Percentiles rank a stretch among this genome's conserved stretches.
phyloP scores from a whole-genome alignment of 2,113 vertebrate genomes.

The Dipodomys ordii region DNA sequence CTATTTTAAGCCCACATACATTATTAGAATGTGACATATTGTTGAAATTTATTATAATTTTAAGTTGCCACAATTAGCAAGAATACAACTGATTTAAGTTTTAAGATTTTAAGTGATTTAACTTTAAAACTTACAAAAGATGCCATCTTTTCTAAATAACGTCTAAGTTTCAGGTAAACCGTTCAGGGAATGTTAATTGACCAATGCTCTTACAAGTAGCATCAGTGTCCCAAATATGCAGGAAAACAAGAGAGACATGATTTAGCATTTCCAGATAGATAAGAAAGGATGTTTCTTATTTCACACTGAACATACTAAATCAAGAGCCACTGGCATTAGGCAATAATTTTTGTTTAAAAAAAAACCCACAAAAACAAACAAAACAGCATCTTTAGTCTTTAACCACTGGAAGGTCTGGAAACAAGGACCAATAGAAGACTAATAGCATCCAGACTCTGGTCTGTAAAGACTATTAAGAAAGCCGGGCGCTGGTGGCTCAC shows the following conservation, averaged over 20 bases:
- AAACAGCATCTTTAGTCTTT: not conserved
- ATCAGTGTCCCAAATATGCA: not conserved
- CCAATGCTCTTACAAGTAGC: not conserved
- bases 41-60: constrained; percentile 5
- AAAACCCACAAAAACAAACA: not conserved
- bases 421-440: constrained; percentile 14
- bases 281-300: not conserved
- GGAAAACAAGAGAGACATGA: constrained; percentile 30
- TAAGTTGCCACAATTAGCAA: constrained; percentile 35
- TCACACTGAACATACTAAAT: not conserved
- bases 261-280: not conserved
- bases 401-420: constrained; percentile 23
- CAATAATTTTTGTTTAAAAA: not conserved
- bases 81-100: not conserved
- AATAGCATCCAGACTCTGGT: not conserved
- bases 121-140: not conserved
- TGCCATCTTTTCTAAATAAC: constrained; percentile 22
- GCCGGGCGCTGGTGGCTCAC: too few relatives aligned
- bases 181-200: constrained; percentile 39
- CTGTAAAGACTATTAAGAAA: constrained; percentile 41
- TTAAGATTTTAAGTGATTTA: not conserved
- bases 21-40: constrained; percentile 30
- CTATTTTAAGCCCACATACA: constrained; percentile 11
- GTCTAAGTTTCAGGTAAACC: constrained; percentile 26
- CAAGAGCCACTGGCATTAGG: not conserved